Percentiles rank a stretch among this genome's conserved stretches.
Conservation (phyloP, 2,797 vertebrate species). For the Anguilla marmorata region DNA sequence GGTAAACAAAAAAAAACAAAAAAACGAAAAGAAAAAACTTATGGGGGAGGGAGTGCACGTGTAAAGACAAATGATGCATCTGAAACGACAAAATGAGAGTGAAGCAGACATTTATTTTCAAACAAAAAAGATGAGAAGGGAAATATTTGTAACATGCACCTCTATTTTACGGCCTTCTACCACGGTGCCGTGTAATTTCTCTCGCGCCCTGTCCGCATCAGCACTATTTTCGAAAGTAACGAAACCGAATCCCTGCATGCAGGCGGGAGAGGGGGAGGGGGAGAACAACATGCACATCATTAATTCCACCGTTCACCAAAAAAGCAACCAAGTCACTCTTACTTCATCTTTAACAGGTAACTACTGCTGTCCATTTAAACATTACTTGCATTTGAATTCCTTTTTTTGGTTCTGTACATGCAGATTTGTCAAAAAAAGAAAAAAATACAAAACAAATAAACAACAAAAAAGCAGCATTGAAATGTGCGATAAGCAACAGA, state of each 20-base stretch:
- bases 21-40: background rate
- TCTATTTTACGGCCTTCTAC: slow-evolving; percentile 97
- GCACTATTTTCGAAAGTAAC: slow-evolving; percentile 98
- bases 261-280: slow-evolving; percentile 81
- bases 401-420: slow-evolving; percentile 79
- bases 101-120: slow-evolving; percentile 78
- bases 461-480: slow-evolving; percentile 55
- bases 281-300: slow-evolving; percentile 89
- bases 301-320: slow-evolving; percentile 80
- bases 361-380: slow-evolving; percentile 72
- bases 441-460: slow-evolving; percentile 3
- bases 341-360: slow-evolving; percentile 59
- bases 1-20: slow-evolving; percentile 24
- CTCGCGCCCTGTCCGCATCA: slow-evolving; percentile 95
- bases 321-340: slow-evolving; percentile 40
- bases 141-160: slow-evolving; percentile 91
- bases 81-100: slow-evolving; percentile 80
- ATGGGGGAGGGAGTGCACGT: slow-evolving; percentile 52
- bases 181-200: slow-evolving; percentile 94
- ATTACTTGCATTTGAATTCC: slow-evolving; percentile 51
- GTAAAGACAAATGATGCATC: slow-evolving; percentile 77
- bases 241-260: slow-evolving; percentile 98
- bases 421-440: slow-evolving; percentile 50
- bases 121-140: slow-evolving; percentile 71
- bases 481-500: slow-evolving; percentile 78